These are phyloP conservation scores for Cynopterus brachyotis DNA, from an alignment of 2,113 vertebrate species.

Conservation along the genomic window DNA sequence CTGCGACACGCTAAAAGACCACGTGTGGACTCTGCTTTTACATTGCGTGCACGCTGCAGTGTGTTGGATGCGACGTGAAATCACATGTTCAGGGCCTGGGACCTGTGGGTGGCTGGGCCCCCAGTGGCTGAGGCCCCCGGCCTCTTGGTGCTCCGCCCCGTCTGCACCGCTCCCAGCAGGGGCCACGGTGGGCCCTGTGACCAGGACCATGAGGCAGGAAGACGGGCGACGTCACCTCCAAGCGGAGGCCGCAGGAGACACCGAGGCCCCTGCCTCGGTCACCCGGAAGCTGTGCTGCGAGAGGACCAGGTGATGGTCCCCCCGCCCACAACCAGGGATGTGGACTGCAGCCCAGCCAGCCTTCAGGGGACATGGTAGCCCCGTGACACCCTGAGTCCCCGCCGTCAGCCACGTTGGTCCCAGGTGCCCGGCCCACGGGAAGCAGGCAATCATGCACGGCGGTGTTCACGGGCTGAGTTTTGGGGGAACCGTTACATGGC, in stretches of 20 bases:
- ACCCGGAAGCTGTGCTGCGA: not conserved
- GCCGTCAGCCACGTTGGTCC: not conserved
- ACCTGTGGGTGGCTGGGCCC: not conserved
- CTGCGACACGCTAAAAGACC: fast-evolving
- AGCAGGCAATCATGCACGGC: fast-evolving
- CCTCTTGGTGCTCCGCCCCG: not conserved
- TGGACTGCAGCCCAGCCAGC: not conserved
- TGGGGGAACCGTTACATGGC: not conserved
- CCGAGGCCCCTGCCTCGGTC: fast-evolving
- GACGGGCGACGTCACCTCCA: fast-evolving
- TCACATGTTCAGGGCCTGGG: fast-evolving
- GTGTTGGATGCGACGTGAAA: not conserved
- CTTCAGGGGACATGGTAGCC: not conserved
- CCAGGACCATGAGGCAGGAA: not conserved
- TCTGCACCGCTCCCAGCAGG: fast-evolving
- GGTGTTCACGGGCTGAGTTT: not conserved
- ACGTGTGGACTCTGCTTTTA: too few species aligned
- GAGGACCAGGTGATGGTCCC: not conserved
- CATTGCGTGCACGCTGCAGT: too few species aligned
- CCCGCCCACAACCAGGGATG: fast-evolving
- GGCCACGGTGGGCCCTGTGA: fast-evolving
- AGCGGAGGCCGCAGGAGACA: not conserved
- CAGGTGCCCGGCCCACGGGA: fast-evolving
- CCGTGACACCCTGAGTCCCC: not conserved
- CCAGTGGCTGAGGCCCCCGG: fast-evolving